Evolutionary conservation across 2,888 invertebrate genomes (phyloP).

Genomic region (Noctua janthe): DNA sequence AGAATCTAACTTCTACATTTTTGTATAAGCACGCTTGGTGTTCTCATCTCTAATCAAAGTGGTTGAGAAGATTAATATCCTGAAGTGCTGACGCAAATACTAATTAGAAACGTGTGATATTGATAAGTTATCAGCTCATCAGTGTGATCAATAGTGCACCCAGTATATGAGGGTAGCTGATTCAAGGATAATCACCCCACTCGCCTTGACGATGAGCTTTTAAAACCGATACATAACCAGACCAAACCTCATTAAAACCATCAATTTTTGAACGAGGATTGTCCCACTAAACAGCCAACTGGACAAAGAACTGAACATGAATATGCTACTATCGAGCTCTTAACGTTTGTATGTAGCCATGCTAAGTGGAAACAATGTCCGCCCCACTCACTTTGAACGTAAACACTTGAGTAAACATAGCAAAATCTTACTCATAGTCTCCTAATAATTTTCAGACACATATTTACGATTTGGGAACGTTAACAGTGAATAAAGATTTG

Average conservation of each 20-base stretch:
- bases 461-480: not conserved
- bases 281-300: not conserved
- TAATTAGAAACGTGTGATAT: conserved; percentile 9
- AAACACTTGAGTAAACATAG: conserved; percentile 42
- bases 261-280: not conserved
- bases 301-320: not conserved
- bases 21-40: not conserved
- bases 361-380: not conserved
- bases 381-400: not conserved
- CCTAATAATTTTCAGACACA: conserved; percentile 5
- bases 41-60: not conserved
- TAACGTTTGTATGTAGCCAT: not conserved
- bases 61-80: conserved; percentile 9
- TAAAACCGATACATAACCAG: not conserved
- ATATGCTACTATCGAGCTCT: not conserved
- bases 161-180: not conserved
- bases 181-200: conserved; percentile 8
- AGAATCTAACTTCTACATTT: not conserved
- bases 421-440: conserved; percentile 23
- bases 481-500: not conserved
- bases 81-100: conserved; percentile 16
- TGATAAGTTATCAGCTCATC: conserved; percentile 22
- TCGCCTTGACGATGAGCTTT: not conserved
- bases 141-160: conserved; percentile 9
- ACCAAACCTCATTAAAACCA: not conserved